Evolutionary conservation across 2,113 vertebrate species (phyloP).

Genomic region (Setophaga petechia): DNA sequence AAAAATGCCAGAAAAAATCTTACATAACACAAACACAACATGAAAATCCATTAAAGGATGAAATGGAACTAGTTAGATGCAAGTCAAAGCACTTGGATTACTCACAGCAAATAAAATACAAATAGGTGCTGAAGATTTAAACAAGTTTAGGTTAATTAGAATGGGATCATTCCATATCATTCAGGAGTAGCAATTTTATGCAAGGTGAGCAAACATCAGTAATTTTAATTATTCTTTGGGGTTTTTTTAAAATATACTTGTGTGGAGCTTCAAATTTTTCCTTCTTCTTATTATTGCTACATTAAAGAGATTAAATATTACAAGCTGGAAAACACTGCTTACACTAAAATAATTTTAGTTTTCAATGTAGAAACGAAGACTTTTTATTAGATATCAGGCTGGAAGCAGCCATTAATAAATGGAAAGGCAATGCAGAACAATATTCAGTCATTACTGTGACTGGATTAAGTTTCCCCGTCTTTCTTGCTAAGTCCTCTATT

Average conservation of each 20-base stretch:
- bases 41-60: neutral
- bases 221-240: accelerated
- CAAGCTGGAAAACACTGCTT: neutral
- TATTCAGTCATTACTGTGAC: neutral
- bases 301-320: neutral
- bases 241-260: neutral
- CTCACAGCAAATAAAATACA: neutral
- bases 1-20: neutral
- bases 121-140: neutral
- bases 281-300: neutral
- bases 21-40: neutral
- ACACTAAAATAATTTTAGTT: neutral
- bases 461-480: neutral
- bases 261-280: neutral
- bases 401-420: neutral
- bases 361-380: neutral
- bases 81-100: slow-evolving; percentile 27
- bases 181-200: neutral
- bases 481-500: neutral
- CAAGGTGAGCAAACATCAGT: neutral
- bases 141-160: neutral
- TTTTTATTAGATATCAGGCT: neutral
- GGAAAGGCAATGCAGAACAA: neutral
- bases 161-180: neutral
- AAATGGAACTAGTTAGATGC: neutral